Conservation (phyloP, 2,113 vertebrate species). For the Merops nubicus region DNA sequence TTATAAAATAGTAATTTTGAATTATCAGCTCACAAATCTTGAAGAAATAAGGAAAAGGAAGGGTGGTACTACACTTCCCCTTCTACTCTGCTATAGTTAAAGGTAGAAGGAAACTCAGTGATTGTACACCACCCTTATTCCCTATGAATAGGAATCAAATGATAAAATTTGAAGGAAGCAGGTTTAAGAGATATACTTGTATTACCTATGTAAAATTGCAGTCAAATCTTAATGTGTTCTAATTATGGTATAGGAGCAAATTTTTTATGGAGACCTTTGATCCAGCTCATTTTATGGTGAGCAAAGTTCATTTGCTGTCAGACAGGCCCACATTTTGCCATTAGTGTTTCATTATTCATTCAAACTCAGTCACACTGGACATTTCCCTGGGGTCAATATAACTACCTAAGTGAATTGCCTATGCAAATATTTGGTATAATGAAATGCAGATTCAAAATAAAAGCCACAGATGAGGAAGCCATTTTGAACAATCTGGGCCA, state of each 20-base stretch:
- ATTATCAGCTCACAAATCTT: conserved; percentile 6
- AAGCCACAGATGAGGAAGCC: not conserved
- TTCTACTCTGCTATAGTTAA: not conserved
- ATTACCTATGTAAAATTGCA: not conserved
- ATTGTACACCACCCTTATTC: not conserved
- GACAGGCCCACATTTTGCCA: not conserved
- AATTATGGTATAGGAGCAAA: not conserved
- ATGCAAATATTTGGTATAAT: conserved; percentile 16
- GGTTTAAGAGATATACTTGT: not conserved
- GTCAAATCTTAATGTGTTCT: not conserved
- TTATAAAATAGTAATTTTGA: not conserved
- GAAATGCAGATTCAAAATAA: not conserved
- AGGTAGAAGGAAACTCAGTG: not conserved
- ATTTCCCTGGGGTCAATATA: not conserved
- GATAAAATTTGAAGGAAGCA: not conserved
- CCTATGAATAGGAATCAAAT: not conserved
- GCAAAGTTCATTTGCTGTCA: conserved; percentile 5
- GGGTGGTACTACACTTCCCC: not conserved
- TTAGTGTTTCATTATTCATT: conserved; percentile 33
- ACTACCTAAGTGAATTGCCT: not conserved
- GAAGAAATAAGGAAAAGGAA: conserved; percentile 49
- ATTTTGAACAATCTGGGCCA: not conserved
- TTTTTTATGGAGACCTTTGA: not conserved
- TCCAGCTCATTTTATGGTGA: not conserved
- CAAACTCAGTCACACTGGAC: not conserved